Evolutionary conservation across 2,113 vertebrate species (phyloP), one percentile per base, ranked within the genome.

Genomic region (Stictonetta naevosa): DNA sequence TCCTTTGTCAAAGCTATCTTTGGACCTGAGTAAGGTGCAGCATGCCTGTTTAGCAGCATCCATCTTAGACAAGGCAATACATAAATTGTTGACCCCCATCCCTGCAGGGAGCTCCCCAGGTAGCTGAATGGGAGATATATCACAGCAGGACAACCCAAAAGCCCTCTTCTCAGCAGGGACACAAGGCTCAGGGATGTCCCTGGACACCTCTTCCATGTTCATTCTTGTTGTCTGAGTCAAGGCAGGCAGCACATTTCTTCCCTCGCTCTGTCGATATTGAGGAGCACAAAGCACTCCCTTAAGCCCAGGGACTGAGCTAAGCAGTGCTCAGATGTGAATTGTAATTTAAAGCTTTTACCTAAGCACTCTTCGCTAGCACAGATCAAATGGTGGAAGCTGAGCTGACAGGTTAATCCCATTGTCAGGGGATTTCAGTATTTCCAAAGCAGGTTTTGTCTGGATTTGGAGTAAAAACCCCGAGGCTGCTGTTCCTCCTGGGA

Each of bases 221-320:
- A 46, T 19, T 28, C 36, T 52, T 14, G 38, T 22, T 23, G 55
- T 8, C 8, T 33, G 59, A 33, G 13, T 66, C 16, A 19, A 42
- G 25, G 8, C 9, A 42, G 25, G 8, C 9, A 73, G 8, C 1
- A 1, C 16, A 28, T 58, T 84, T 82, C 3, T 50, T 88, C 83
- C 63, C 59, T 74, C 28, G n/a, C 0, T 22, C 25, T 7, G 13
- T 22, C 0, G 0, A 22, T 0, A 1, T 13, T 1, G 6, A 19
- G 38, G 28, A 74, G 19, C 0, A 2, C 21, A 80, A 74, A 74
- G 16, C 29, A 40, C 13, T 62, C 23, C 50, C 33, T 50, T 59
- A 11, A 1, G 1, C n/a, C 36, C 40, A 55, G 44, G 14, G 40
- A 67, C 59, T 29, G 44, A 90, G 50, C 68, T 83, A 23, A 71